A percentile compares a stretch with the other conserved stretches of the same genome.
phyloP scores from a whole-genome alignment of 2,888 invertebrate genomes.

The Hipparchia sbordonii region DNA sequence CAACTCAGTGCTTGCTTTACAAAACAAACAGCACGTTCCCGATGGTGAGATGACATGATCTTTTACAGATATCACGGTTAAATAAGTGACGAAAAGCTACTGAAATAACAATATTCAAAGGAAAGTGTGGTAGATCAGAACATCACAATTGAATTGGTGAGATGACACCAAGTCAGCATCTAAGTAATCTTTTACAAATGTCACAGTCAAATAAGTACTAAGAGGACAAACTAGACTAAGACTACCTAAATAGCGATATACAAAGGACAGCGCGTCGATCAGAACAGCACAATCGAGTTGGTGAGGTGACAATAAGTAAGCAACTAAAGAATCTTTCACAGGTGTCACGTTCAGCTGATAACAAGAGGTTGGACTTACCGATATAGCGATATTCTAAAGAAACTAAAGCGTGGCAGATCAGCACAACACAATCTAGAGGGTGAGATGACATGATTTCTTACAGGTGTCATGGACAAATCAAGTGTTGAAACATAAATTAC shows the following conservation, averaged over 20 bases:
- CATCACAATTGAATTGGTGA: background rate
- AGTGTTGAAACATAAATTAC: too few relatives aligned
- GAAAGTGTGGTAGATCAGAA: background rate
- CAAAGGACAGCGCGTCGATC: background rate
- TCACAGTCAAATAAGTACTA: background rate
- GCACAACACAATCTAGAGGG: background rate
- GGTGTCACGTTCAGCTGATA: background rate
- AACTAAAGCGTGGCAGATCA: background rate
- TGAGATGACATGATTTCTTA: background rate
- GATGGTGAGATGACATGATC: background rate
- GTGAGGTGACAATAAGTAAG: background rate
- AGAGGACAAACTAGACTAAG: background rate
- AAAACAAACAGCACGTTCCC: too few relatives aligned
- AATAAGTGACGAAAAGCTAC: background rate
- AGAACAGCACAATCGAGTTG: background rate
- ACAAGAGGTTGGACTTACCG: background rate
- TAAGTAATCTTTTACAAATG: background rate
- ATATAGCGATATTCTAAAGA: background rate
- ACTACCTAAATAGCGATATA: background rate
- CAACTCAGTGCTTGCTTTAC: background rate
- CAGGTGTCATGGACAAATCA: background rate
- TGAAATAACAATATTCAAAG: background rate
- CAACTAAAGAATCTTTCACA: constrained; percentile 6
- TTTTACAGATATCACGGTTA: background rate
- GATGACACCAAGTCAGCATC: background rate